Evolutionary conservation across 2,888 invertebrate species (phyloP).

Genomic region (Agrotis ipsilon): DNA sequence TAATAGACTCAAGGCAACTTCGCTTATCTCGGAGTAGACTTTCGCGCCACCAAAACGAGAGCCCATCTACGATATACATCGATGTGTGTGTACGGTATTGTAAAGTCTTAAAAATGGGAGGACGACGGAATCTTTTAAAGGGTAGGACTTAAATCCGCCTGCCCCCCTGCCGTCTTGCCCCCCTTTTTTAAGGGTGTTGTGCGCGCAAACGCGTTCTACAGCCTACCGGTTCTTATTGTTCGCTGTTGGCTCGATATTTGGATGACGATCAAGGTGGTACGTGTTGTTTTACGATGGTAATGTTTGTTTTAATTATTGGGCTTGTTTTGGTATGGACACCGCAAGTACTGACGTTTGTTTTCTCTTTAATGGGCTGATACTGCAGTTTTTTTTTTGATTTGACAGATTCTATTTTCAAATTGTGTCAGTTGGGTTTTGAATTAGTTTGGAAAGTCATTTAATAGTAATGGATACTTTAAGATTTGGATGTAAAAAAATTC

Average conservation of each 20-base stretch:
- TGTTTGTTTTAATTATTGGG: conserved; percentile 15
- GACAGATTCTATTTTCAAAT: neutral
- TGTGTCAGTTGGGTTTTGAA: too few species aligned
- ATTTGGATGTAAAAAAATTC: too few species aligned
- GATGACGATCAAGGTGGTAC: conserved; percentile 84
- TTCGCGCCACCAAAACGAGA: neutral
- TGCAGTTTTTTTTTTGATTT: neutral
- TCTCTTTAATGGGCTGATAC: too few species aligned
- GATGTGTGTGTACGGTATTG: conserved; percentile 75
- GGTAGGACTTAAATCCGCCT: conserved; percentile 89
- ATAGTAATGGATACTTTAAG: too few species aligned
- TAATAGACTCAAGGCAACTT: too few species aligned
- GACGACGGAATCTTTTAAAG: conserved; percentile 90
- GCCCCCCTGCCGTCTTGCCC: conserved; percentile 75
- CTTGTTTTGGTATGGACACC: neutral
- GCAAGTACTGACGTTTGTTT: neutral
- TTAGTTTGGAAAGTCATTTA: too few species aligned
- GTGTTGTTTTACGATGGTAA: conserved; percentile 77
- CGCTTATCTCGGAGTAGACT: neutral
- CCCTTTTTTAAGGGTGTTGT: conserved; percentile 76
- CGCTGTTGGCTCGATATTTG: conserved; percentile 88
- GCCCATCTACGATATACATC: conserved; percentile 7
- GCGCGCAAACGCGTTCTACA: conserved; percentile 87
- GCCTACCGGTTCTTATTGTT: conserved; percentile 87
- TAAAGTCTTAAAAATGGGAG: conserved; percentile 91